These are phyloP conservation scores for Sarcophaga subvicina DNA, from an alignment of 2,888 invertebrate species.

Conservation along the genomic window DNA sequence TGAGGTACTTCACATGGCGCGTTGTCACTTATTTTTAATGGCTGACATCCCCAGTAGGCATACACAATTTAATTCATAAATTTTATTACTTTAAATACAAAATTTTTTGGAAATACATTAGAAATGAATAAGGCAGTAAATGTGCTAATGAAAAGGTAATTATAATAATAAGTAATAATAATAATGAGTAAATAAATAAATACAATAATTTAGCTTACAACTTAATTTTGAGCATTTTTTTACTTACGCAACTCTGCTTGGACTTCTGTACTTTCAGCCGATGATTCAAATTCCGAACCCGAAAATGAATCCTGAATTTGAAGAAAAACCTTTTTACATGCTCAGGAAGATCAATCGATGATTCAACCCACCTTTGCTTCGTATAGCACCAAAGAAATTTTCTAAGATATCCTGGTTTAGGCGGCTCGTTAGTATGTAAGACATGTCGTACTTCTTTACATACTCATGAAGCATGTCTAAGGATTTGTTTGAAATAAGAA, in stretches of 20 bases:
- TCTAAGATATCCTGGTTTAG: constrained; percentile 1
- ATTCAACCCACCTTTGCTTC: no score
- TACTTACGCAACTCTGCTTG: constrained; percentile 2
- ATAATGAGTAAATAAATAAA: no score
- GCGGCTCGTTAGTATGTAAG: neutral
- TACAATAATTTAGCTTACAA: neutral
- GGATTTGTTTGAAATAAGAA: neutral
- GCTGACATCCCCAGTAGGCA: constrained; percentile 46
- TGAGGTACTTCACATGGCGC: constrained; percentile 42
- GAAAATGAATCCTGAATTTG: constrained; percentile 28
- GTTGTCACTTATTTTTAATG: constrained; percentile 47
- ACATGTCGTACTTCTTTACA: neutral
- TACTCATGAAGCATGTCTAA: neutral
- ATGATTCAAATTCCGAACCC: neutral
- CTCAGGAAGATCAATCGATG: neutral
- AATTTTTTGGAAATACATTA: no score
- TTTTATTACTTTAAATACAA: no score
- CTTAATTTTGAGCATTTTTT: neutral
- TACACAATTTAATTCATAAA: neutral
- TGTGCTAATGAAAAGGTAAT: no score
- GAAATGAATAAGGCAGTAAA: no score
- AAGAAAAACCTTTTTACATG: neutral
- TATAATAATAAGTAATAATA: no score
- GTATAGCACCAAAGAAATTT: neutral
- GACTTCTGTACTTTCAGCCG: constrained; percentile 3